Evolutionary conservation across 2,888 invertebrate genomes (phyloP).

Genomic region (Linnaemya tessellans): DNA sequence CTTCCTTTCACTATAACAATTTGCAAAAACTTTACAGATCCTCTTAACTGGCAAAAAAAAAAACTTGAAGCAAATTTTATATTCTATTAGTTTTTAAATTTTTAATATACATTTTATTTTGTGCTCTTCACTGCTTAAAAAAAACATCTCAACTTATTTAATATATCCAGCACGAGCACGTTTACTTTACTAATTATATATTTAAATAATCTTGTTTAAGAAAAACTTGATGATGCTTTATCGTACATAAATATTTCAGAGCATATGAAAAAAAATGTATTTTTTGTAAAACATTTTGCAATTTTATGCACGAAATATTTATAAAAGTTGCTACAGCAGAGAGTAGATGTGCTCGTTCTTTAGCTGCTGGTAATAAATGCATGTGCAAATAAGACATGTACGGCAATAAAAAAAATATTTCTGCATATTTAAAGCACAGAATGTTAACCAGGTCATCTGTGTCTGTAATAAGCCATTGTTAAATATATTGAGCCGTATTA

Average conservation of each 20-base stretch:
- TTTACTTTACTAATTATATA: neutral
- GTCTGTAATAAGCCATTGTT: slow-evolving; percentile 27
- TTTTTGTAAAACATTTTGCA: neutral
- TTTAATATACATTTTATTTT: neutral
- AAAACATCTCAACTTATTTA: neutral
- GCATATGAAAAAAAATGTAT: neutral
- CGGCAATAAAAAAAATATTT: slow-evolving; percentile 7
- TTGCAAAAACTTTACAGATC: too few species aligned
- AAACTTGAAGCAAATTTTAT: too few species aligned
- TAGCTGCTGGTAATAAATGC: slow-evolving; percentile 1
- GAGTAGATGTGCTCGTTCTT: neutral
- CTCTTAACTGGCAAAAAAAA: too few species aligned
- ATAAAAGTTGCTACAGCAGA: neutral
- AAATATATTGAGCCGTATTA: slow-evolving; percentile 5
- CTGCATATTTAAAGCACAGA: slow-evolving; percentile 34
- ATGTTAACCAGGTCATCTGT: slow-evolving; percentile 51
- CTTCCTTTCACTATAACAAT: too few species aligned
- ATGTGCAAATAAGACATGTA: neutral
- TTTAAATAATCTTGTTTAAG: neutral
- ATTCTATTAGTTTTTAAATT: too few species aligned
- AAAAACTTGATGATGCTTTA: slow-evolving; percentile 1
- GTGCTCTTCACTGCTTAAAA: neutral
- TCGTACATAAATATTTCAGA: neutral
- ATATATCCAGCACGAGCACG: neutral
- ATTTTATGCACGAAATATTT: slow-evolving; percentile 22